Evolutionary conservation across 2,888 invertebrate species (phyloP), one percentile per base, ranked within the genome.

Genomic region (Leuctra nigra): DNA sequence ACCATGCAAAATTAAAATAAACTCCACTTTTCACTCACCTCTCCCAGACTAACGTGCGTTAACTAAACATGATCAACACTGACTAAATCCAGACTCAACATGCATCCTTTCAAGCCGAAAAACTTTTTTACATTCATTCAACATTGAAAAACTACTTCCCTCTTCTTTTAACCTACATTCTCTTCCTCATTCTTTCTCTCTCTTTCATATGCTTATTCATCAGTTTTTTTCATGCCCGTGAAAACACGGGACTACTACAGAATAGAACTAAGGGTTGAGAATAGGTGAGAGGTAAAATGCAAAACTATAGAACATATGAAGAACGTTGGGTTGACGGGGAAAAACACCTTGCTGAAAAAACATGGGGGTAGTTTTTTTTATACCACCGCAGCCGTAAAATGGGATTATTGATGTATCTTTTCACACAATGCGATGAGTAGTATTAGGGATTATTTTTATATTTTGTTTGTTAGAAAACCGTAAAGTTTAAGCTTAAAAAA

Each of bases 121-220:
- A 57, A 50, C 57, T 57, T 57, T 57, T 57, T 54, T 57, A 22
- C 18, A 54, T 24, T 35, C 54, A 29, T 14, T 46, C 35, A 23
- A 35, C 22, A 54, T 16, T 25, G 41, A 25, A 39, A 47, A 54
- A 46, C 46, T 50, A 47, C 46, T 23, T 7, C 41, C 35, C 38
- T 53, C 46, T 23, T 35, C 3, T 35, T 39, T 35, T 20, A 11
- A 46, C 44, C 22, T 46, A 36, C 47, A 41, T 29, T 33, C 20
- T 38, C 20, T 1, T 14, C 35, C 4, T 44, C 41, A 41, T 54
- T 57, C 29, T 48, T 33, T 54, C 57, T 36, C 47, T 35, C 47
- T 20, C 53, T 38, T 13, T 18, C 16, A 24, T 47, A 57, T 57
- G 54, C 48, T 38, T 57, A 57, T 57, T 57, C 57, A 57, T 54